phyloP scores from a whole-genome alignment of 2,797 vertebrate species.

The Sebastes goodei region DNA sequence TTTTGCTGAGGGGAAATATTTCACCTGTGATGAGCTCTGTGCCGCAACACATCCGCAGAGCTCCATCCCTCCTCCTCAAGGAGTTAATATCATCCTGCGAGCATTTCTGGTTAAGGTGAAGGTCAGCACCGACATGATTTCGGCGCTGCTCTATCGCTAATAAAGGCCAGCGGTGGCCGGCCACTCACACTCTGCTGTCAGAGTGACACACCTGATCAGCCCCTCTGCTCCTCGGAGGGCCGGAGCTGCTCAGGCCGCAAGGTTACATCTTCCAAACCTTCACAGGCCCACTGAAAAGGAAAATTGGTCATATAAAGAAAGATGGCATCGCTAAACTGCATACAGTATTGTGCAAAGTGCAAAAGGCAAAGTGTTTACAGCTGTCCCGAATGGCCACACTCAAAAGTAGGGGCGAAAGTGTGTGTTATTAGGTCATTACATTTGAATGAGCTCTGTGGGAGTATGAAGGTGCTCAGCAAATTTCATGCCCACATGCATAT shows the following conservation, averaged over 20 bases:
- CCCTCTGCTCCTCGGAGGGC: conserved; percentile 17
- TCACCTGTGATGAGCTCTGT: conserved; percentile 14
- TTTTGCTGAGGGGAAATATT: conserved; percentile 25
- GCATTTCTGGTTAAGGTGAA: conserved; percentile 56
- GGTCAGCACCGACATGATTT: conserved; percentile 56
- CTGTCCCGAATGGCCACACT: too few relatives aligned
- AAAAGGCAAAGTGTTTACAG: too few relatives aligned
- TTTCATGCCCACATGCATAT: not conserved
- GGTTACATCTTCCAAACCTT: conserved; percentile 7
- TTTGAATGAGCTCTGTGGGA: not conserved
- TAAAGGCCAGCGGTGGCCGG: conserved; percentile 36
- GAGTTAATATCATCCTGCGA: conserved; percentile 56
- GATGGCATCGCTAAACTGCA: not conserved
- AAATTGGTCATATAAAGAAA: not conserved
- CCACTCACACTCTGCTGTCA: conserved; percentile 37
- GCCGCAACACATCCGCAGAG: not conserved
- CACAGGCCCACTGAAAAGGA: not conserved
- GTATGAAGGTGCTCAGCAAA: not conserved
- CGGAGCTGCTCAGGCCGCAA: conserved; percentile 1
- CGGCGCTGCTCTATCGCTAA: conserved; percentile 49
- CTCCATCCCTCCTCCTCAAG: conserved; percentile 29
- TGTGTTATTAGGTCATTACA: not conserved
- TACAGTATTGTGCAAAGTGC: too few relatives aligned
- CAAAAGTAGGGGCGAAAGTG: too few relatives aligned
- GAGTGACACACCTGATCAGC: conserved; percentile 39